These are phyloP conservation scores for Acrocephalus kingi DNA, from an alignment of 2,113 vertebrate species.

Conservation along the genomic window DNA sequence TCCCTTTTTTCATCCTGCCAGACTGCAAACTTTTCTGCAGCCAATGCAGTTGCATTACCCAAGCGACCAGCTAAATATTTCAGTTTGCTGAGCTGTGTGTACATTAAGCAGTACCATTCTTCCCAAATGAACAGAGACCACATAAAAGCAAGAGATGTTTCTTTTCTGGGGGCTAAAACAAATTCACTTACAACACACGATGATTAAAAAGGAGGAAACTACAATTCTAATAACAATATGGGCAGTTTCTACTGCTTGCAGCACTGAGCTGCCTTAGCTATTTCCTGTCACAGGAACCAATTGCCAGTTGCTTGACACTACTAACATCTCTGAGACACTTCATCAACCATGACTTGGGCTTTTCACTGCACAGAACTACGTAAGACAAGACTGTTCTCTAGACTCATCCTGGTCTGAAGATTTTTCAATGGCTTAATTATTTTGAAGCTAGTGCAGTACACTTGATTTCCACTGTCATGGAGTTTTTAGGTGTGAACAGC, in stretches of 20 bases:
- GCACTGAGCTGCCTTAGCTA: background rate
- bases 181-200: background rate
- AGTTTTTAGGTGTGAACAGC: background rate
- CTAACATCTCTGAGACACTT: conserved; percentile 28
- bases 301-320: conserved; percentile 3
- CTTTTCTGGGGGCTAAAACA: background rate
- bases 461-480: background rate
- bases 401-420: conserved; percentile 10
- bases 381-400: conserved; percentile 36
- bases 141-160: background rate
- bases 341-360: background rate
- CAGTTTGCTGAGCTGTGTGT: background rate
- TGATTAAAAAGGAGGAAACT: conserved; percentile 12
- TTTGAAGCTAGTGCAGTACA: background rate
- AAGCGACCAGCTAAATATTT: background rate
- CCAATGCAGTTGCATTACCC: background rate
- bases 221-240: background rate
- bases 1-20: background rate
- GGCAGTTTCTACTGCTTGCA: background rate
- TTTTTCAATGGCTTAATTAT: conserved; percentile 35
- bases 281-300: conserved; percentile 39
- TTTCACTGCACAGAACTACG: background rate
- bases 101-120: background rate
- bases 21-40: background rate
- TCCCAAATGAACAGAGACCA: background rate